Base-by-base conservation (phyloP, 35 echinoderm and acorn worm genomes). In the Heliocidaris tuberculata region DNA sequence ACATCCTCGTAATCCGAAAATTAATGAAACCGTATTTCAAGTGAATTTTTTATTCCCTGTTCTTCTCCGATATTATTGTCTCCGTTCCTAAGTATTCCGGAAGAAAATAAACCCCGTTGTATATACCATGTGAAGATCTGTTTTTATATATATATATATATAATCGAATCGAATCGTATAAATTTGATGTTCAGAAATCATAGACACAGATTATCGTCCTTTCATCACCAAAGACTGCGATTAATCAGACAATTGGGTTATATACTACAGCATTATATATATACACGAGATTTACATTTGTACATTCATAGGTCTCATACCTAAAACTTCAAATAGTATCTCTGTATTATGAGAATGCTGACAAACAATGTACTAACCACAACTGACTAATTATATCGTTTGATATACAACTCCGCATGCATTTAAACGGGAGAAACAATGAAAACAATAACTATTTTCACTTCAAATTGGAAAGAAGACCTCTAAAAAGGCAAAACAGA, bases 261-360 rank as follows among this genome's bases (percentile, higher is more conserved):
- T 78, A 78, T 78, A 78, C 65, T 78, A 78, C 17, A 78, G 65
- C 65, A 78, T 78, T 27, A 78, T 78, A 78, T 65, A 65, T n/a
- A 78, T 78, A 78, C 17, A 78, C 65, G 65, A 78, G 65, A 78
- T 78, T 78, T 78, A 78, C 65, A 78, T 78, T 78, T 78, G 65
- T 78, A 78, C 65, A 78, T 78, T 78, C 65, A n/a, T 78, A 78
- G 65, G 65, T n/a, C 19, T 21, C 27, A 78, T 4, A 78, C 65
- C 65, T 78, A 7, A 78, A 78, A 21, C 27, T 78, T 78, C 65
- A 78, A 78, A 78, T 78, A 78, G 65, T 78, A 78, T 78, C 17
- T 78, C 65, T 78, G 65, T 78, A 78, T 78, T 78, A 7, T 7
- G 27, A 78, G 21, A n/a, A n/a, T 78, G 65, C 65, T 78, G 21